A percentile compares a stretch with the other conserved stretches of the same genome.
Conservation (phyloP, 37 sponge, comb jelly and placozoan genomes). For the Hormiphora californensis region DNA sequence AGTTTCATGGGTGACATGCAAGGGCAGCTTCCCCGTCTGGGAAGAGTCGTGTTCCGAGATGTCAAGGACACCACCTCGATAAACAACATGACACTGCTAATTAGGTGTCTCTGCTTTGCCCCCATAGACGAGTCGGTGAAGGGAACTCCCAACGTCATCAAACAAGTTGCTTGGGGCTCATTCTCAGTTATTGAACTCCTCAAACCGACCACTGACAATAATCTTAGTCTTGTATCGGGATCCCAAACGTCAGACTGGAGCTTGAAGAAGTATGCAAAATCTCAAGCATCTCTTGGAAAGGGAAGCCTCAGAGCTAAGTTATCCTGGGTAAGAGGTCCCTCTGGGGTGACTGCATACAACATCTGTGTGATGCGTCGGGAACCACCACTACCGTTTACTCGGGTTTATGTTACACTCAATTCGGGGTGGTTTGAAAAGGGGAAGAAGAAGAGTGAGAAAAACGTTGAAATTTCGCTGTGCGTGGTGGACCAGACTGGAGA, state of each 20-base stretch:
- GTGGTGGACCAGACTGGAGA: constrained; percentile 28
- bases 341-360: no score
- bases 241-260: no score
- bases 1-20: neutral
- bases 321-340: no score
- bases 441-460: constrained; percentile 36
- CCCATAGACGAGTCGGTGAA: constrained; percentile 25
- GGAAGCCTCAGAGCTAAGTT: no score
- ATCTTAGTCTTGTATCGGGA: no score
- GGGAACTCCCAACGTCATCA: neutral
- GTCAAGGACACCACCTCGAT: neutral
- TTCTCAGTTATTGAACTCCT: neutral
- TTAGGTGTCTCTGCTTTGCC: neutral
- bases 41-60: neutral
- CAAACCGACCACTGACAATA: no score
- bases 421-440: constrained; percentile 51
- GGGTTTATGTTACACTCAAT: neutral
- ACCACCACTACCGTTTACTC: neutral
- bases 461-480: constrained; percentile 16
- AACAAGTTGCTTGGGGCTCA: constrained; percentile 3
- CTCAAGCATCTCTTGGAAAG: no score
- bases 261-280: no score
- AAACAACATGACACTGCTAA: neutral
- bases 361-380: neutral
- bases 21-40: neutral